phyloP scores from a whole-genome alignment of 2,113 vertebrate species.

The Lophura nycthemera region DNA sequence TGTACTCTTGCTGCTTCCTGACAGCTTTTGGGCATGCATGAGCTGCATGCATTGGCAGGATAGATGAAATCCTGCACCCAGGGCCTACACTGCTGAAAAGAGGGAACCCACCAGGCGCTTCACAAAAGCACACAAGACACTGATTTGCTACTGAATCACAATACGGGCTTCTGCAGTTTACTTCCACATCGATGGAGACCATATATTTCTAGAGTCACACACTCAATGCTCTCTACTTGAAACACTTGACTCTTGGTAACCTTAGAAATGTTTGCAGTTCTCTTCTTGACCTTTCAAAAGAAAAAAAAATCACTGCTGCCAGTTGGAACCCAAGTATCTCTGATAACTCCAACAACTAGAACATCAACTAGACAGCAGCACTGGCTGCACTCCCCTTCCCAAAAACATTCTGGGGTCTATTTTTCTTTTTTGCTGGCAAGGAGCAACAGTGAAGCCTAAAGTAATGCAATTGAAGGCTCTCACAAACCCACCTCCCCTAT shows the following conservation, averaged over 20 bases:
- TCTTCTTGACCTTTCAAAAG: neutral
- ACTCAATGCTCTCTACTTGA: neutral
- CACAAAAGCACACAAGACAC: neutral
- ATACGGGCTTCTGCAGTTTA: neutral
- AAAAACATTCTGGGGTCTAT: neutral
- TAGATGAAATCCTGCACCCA: neutral
- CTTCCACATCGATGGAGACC: neutral
- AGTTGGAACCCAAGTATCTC: neutral
- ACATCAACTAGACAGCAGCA: neutral
- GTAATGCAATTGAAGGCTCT: rapidly evolving
- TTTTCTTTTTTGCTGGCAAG: neutral
- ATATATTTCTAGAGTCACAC: neutral
- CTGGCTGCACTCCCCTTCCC: neutral
- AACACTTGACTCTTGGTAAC: neutral
- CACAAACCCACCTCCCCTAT: neutral
- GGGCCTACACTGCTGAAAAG: neutral
- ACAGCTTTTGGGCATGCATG: slow-evolving; percentile 13
- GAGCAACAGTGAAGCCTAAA: neutral
- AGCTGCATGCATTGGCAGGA: neutral
- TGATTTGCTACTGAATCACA: neutral
- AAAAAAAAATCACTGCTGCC: neutral
- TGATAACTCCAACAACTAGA: neutral
- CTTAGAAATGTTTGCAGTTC: neutral
- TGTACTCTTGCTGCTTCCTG: neutral
- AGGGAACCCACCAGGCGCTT: rapidly evolving